Conservation (phyloP, 2,113 vertebrate genomes). For the Hippocampus guttulatus region DNA sequence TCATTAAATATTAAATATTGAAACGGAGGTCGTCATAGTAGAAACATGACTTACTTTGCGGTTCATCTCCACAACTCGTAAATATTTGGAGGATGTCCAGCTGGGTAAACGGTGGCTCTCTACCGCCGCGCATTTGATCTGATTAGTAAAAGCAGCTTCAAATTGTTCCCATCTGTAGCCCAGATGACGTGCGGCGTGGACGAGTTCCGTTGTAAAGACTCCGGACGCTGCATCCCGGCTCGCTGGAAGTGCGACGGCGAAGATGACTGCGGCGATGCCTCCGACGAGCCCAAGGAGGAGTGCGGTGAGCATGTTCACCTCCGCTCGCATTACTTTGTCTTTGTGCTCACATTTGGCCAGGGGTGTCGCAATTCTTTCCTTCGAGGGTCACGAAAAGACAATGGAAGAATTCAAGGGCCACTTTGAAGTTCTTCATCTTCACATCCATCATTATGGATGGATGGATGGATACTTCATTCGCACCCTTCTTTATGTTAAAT, state of each 20-base stretch:
- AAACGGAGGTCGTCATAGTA: too few relatives aligned
- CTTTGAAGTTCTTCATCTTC: too few relatives aligned
- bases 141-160: slow-evolving; percentile 1
- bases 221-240: slow-evolving; percentile 90
- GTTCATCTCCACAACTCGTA: too few relatives aligned
- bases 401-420: too few relatives aligned
- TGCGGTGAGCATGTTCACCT: slow-evolving; percentile 77
- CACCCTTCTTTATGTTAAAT: too few relatives aligned
- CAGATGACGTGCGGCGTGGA: slow-evolving; percentile 95
- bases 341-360: background rate
- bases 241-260: slow-evolving; percentile 97
- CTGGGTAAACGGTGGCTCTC: background rate
- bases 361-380: background rate
- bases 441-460: too few relatives aligned
- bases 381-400: too few relatives aligned
- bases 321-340: background rate
- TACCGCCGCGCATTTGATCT: background rate
- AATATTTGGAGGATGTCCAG: background rate
- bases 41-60: too few relatives aligned
- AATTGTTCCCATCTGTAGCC: slow-evolving; percentile 65
- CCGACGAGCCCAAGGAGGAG: slow-evolving; percentile 94
- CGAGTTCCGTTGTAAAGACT: slow-evolving; percentile 95
- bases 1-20: too few relatives aligned
- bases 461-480: too few relatives aligned
- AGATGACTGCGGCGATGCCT: slow-evolving; percentile 91